phyloP scores from a whole-genome alignment of 2,888 invertebrate species.

The Macrophya annulata region DNA sequence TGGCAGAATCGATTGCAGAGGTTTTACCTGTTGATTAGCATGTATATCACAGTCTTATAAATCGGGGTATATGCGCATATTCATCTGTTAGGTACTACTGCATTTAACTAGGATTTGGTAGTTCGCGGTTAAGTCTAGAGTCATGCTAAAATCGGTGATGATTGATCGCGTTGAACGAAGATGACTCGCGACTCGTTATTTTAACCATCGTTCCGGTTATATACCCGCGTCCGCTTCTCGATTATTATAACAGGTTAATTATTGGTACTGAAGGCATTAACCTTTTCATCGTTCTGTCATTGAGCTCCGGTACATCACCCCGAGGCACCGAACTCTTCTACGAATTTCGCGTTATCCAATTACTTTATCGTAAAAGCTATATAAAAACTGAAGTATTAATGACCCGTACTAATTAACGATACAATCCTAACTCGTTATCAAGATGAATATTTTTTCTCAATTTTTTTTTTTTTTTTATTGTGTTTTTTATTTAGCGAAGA shows the following conservation, averaged over 20 bases:
- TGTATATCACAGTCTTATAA: constrained; percentile 9
- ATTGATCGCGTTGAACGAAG: constrained; percentile 27
- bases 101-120: background rate
- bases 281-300: constrained; percentile 52
- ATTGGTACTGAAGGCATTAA: constrained; percentile 41
- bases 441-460: background rate
- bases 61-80: constrained; percentile 8
- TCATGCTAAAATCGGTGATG: background rate
- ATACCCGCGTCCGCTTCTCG: constrained; percentile 24
- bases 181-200: constrained; percentile 52
- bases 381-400: constrained; percentile 33
- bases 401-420: constrained; percentile 40
- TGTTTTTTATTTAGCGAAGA: too few relatives aligned
- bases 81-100: background rate
- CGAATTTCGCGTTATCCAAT: constrained; percentile 17
- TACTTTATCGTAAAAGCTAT: background rate
- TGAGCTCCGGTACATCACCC: constrained; percentile 43
- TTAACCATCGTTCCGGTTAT: constrained; percentile 30
- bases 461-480: background rate
- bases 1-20: background rate
- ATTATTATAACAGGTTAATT: constrained; percentile 53
- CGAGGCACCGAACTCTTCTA: constrained; percentile 35
- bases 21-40: constrained; percentile 46
- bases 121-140: background rate
- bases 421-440: constrained; percentile 11